Conservation (phyloP, 2,888 invertebrate genomes). For the Drosophila fungiperda region DNA sequence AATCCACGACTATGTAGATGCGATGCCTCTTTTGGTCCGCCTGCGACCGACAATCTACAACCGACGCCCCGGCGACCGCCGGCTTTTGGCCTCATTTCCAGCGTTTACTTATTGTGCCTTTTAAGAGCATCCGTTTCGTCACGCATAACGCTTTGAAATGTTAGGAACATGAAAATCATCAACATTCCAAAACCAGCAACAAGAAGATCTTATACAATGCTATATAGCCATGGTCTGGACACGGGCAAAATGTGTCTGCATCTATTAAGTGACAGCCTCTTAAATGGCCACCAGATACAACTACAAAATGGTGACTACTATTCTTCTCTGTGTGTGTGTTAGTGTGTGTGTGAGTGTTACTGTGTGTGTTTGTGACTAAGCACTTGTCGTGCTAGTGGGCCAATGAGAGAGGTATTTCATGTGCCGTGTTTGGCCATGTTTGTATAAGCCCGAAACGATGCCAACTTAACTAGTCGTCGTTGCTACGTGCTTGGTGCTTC, state of each 20-base stretch:
- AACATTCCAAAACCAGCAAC: constrained; percentile 60
- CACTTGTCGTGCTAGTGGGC: constrained; percentile 1
- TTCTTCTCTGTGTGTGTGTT: neutral
- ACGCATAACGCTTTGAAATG: constrained; percentile 77
- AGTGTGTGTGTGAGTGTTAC: constrained; percentile 8
- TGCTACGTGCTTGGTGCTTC: constrained; percentile 17
- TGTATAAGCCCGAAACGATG: constrained; percentile 22
- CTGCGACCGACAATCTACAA: neutral
- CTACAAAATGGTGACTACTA: constrained; percentile 43
- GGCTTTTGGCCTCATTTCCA: constrained; percentile 69
- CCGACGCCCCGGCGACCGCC: constrained; percentile 11
- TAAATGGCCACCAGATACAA: constrained; percentile 35
- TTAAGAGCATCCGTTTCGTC: constrained; percentile 76
- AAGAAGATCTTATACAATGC: constrained; percentile 13
- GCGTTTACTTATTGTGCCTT: constrained; percentile 71
- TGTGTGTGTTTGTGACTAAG: constrained; percentile 26
- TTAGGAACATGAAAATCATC: constrained; percentile 77
- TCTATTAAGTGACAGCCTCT: constrained; percentile 35
- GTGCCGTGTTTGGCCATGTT: constrained; percentile 44
- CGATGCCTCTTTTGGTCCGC: constrained; percentile 26
- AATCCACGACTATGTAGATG: constrained; percentile 18
- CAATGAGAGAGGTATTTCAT: constrained; percentile 57
- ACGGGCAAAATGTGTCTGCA: constrained; percentile 34
- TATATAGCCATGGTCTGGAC: constrained; percentile 7
- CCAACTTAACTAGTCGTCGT: constrained; percentile 23